These are phyloP conservation scores for Anguilla anguilla DNA, from an alignment of 2,797 vertebrate genomes.

Conservation along the genomic window DNA sequence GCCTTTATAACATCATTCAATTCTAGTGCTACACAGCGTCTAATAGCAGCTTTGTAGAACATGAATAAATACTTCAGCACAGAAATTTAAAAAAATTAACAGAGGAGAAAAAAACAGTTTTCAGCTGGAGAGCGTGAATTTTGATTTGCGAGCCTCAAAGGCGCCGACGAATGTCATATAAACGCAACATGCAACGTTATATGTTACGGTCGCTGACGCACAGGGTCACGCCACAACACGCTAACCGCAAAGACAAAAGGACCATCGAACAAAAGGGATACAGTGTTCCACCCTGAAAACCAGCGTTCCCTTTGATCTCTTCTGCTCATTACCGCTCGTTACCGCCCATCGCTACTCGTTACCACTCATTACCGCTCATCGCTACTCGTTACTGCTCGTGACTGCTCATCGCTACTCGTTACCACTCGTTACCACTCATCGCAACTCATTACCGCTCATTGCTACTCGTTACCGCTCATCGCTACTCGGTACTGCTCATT, in stretches of 20 bases:
- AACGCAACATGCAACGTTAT: background rate
- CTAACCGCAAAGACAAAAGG: conserved; percentile 44
- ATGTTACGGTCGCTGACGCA: too few relatives aligned
- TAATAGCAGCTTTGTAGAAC: background rate
- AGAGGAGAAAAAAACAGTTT: background rate
- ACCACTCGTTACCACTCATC: too few relatives aligned
- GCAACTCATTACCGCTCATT: background rate
- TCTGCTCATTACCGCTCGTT: background rate
- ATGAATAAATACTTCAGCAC: background rate
- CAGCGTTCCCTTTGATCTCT: conserved; percentile 11
- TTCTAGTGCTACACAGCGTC: background rate
- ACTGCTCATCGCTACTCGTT: too few relatives aligned
- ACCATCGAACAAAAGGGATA: conserved; percentile 53
- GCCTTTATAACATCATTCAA: background rate
- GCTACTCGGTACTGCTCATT: too few relatives aligned
- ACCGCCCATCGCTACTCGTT: too few relatives aligned
- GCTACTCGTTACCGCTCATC: too few relatives aligned
- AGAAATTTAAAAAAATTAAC: background rate
- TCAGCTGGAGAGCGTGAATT: background rate
- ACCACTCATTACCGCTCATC: too few relatives aligned
- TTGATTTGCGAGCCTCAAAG: background rate
- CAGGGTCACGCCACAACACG: background rate
- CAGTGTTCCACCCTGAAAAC: conserved; percentile 65
- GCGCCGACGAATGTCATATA: background rate
- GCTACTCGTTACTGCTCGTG: conserved; percentile 57